Evolutionary conservation across 2,113 vertebrate species (phyloP).

Genomic region (Crotophaga sulcirostris): DNA sequence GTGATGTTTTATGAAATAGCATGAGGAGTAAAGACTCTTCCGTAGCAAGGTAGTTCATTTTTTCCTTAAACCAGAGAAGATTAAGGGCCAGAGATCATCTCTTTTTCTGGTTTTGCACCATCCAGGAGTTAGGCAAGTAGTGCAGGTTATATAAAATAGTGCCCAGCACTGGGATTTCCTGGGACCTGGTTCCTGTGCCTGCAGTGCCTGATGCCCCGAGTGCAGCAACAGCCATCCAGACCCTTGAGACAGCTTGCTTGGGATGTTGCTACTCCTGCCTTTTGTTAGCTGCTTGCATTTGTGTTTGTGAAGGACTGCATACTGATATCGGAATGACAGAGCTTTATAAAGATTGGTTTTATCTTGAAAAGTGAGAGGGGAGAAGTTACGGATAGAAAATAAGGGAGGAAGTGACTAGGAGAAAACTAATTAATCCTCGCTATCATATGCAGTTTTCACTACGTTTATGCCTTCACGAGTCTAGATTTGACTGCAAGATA

Average conservation of each 20-base stretch:
- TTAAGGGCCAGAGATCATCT: neutral
- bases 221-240: neutral
- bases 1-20: neutral
- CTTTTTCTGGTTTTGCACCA: neutral
- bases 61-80: neutral
- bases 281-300: accelerated
- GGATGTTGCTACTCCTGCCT: neutral
- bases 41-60: neutral
- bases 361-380: neutral
- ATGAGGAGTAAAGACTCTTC: neutral
- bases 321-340: accelerated
- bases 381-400: neutral
- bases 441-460: neutral
- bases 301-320: neutral
- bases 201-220: neutral
- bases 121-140: no score
- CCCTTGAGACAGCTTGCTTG: neutral
- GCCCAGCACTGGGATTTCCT: neutral
- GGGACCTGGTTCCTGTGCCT: neutral
- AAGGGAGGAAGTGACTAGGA: neutral
- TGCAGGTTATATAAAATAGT: accelerated
- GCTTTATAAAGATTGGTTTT: neutral
- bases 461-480: neutral
- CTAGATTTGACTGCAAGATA: neutral
- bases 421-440: neutral